These are phyloP conservation scores for Orius laevigatus DNA, from an alignment of 1,140 invertebrate genomes.

Conservation along the genomic window DNA sequence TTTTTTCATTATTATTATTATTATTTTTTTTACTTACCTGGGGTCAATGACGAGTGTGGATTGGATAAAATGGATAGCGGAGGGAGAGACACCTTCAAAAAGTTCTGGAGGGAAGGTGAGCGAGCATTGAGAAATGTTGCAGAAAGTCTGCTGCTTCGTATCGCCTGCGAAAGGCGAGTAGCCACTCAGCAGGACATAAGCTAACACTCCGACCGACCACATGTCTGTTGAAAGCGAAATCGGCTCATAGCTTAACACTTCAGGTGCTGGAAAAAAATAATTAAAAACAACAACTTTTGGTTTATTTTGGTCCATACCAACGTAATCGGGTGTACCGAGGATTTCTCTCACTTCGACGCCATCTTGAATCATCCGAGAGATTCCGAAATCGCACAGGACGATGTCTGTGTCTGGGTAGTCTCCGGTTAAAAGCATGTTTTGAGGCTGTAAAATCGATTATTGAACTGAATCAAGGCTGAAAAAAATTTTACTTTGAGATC, in stretches of 20 bases:
- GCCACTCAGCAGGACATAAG: constrained; percentile 83
- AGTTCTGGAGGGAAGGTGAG: constrained; percentile 81
- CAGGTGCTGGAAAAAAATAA: constrained; percentile 50
- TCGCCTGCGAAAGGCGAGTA: constrained; percentile 87
- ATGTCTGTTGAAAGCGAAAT: constrained; percentile 83
- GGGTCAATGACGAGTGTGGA: constrained; percentile 20
- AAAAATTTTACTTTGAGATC: constrained; percentile 74
- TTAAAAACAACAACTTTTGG: not conserved
- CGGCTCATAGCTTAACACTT: constrained; percentile 87
- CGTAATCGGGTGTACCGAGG: constrained; percentile 84
- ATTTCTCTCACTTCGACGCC: constrained; percentile 85
- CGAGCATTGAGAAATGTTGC: constrained; percentile 81
- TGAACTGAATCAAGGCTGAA: not conserved
- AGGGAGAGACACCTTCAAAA: constrained; percentile 65
- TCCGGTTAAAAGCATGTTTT: constrained; percentile 78
- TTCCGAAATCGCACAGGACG: constrained; percentile 90
- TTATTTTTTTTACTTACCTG: constrained; percentile 15
- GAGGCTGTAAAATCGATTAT: constrained; percentile 44
- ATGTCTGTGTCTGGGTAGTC: constrained; percentile 54
- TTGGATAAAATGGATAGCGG: constrained; percentile 69
- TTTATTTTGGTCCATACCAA: constrained; percentile 42
- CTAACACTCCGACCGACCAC: constrained; percentile 75
- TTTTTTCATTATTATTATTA: too few relatives aligned
- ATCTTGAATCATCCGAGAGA: constrained; percentile 74
- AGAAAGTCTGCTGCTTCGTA: constrained; percentile 84